These are phyloP conservation scores for Belgica antarctica DNA, from an alignment of 2,888 invertebrate species.

Conservation along the genomic window DNA sequence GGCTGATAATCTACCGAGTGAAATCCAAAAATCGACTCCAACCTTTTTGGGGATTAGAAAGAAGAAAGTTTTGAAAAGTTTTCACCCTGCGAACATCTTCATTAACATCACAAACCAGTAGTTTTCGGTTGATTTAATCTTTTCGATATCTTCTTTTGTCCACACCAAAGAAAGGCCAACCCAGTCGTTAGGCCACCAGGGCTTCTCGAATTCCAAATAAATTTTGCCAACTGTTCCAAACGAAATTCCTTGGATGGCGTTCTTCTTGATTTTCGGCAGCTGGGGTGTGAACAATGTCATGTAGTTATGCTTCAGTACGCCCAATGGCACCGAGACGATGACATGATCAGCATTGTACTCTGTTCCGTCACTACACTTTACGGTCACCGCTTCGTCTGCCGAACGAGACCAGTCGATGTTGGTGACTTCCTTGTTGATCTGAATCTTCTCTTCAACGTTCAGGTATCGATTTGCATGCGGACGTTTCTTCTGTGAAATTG, in stretches of 20 bases:
- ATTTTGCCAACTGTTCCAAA: slow-evolving; percentile 63
- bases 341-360: slow-evolving; percentile 62
- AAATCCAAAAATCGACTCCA: not conserved
- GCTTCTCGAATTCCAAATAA: not conserved
- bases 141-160: slow-evolving; percentile 48
- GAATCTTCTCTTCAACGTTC: slow-evolving; percentile 47
- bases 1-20: not conserved
- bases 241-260: slow-evolving; percentile 58
- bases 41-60: too few species aligned
- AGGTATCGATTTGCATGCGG: slow-evolving; percentile 1
- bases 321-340: slow-evolving; percentile 66
- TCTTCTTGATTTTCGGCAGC: slow-evolving; percentile 56
- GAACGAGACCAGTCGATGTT: slow-evolving; percentile 41
- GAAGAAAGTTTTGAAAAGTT: too few species aligned
- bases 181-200: not conserved
- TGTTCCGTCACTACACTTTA: slow-evolving; percentile 57
- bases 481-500: slow-evolving; percentile 15
- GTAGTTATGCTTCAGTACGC: slow-evolving; percentile 60
- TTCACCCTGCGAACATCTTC: not conserved
- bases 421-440: slow-evolving; percentile 33
- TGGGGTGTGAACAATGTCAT: slow-evolving; percentile 59
- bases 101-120: not conserved
- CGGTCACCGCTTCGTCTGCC: slow-evolving; percentile 16
- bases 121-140: not conserved
- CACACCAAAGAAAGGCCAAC: not conserved